phyloP scores from a whole-genome alignment of 2,113 vertebrate species.

The Eretmodus cyanostictus region DNA sequence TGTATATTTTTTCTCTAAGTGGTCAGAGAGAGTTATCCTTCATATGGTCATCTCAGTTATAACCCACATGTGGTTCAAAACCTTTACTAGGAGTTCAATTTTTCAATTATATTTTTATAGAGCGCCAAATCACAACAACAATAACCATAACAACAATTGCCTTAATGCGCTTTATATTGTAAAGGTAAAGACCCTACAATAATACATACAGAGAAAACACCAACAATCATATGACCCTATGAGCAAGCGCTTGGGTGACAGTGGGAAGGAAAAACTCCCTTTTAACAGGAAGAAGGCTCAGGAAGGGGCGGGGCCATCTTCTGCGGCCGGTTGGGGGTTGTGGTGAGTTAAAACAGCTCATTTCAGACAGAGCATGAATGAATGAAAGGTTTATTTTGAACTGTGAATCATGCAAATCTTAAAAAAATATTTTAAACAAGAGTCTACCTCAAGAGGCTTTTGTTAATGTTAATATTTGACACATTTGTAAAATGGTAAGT shows the following conservation, averaged over 20 bases:
- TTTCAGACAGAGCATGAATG: background rate
- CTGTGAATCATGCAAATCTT: background rate
- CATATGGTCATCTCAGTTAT: background rate
- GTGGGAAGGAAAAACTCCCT: background rate
- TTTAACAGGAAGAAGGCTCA: background rate
- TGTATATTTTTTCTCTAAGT: background rate
- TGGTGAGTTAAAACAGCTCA: background rate
- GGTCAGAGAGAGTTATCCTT: background rate
- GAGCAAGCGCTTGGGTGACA: background rate
- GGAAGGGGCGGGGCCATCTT: background rate
- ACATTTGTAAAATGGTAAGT: background rate
- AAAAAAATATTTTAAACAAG: rapidly evolving
- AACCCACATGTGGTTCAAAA: background rate
- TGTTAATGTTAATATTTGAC: background rate
- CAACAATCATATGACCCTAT: background rate
- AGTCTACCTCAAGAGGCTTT: background rate
- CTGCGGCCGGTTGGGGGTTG: background rate
- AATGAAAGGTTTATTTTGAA: background rate
- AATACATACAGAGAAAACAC: background rate
- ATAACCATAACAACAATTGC: background rate
- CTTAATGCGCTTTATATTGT: background rate
- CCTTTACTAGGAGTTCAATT: background rate
- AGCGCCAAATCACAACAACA: background rate
- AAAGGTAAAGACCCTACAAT: background rate
- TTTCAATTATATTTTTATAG: background rate